Evolutionary conservation across 2,797 vertebrate genomes (phyloP), one percentile per base, ranked within the genome.

Genomic region (Thamnophis elegans): DNA sequence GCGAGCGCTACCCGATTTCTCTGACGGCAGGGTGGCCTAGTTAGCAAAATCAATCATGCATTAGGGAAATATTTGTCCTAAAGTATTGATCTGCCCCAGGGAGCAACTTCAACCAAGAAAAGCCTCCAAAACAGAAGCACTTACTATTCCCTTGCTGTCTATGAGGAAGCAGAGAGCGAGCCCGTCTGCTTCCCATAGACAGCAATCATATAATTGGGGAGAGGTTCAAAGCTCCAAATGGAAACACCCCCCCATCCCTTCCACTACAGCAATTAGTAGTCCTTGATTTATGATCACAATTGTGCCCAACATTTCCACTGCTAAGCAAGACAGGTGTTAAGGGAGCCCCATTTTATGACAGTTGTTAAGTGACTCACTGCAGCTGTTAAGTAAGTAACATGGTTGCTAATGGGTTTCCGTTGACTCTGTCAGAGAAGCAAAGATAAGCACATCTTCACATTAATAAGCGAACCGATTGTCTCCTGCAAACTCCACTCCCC

Each of bases 31-130:
- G 94, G 92, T 95, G 96, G 94, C 95, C 96, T 95, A 94, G 91
- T 95, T 96, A 94, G 87, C 1, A 22, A 94, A 97, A 95, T 89
- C 95, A 93, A 90, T 87, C 51, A 65, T 0, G 0, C 91, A 73
- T 95, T 95, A 95, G 95, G 95, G 96, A 96, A 97, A 95, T 95
- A 94, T 65, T 94, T 93, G 62, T 95, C 93, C 93, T 96, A 92
- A 95, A 94, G 91, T 94, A 92, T 95, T 96, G 92, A 96, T 95
- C 95, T 92, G 94, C 93, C 95, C 94, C 95, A 54, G 9, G 62
- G 13, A 93, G 85, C 62, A 94, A 92, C 36, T 0, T 0, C 60
- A 12, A 55, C 0, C 0, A 92, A 14, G 26, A 18, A 53, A 89
- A 92, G 14, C 3, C 78, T 78, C 62, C 3, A 42, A 78, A 42